phyloP scores from a whole-genome alignment of 1,140 invertebrate species.

The Drosophila erecta region DNA sequence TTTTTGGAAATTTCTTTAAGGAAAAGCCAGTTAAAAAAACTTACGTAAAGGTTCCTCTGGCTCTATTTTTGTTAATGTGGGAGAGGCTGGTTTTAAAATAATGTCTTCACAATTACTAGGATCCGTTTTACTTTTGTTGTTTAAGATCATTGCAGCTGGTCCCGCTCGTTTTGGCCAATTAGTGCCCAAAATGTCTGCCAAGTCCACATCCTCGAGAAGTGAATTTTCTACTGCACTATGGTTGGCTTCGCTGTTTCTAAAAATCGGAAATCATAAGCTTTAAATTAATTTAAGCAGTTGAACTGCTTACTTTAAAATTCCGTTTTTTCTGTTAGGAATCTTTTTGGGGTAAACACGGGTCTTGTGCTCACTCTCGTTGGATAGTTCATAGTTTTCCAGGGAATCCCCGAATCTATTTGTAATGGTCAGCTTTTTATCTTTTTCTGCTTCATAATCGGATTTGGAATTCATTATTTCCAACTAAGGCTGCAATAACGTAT shows the following conservation, averaged over 20 bases:
- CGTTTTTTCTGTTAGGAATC: constrained; percentile 26
- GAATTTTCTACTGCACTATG: constrained; percentile 44
- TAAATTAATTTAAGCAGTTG: neutral
- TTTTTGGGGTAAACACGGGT: constrained; percentile 19
- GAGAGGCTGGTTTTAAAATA: constrained; percentile 9
- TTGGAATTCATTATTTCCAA: constrained; percentile 40
- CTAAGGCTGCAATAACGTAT: neutral
- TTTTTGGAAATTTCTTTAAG: no score
- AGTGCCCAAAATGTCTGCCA: constrained; percentile 82
- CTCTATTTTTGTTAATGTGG: neutral
- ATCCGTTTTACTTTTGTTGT: constrained; percentile 39
- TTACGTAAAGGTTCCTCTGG: constrained; percentile 28
- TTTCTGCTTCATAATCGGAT: constrained; percentile 35
- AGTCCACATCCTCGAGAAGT: constrained; percentile 57
- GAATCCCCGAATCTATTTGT: constrained; percentile 28
- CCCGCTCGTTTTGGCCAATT: constrained; percentile 74
- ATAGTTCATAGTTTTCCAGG: constrained; percentile 30
- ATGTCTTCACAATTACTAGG: neutral
- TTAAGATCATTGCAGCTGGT: constrained; percentile 44
- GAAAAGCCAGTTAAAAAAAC: neutral
- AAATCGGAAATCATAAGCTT: neutral
- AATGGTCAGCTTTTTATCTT: constrained; percentile 40
- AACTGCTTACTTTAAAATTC: constrained; percentile 22
- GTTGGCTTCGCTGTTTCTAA: constrained; percentile 22
- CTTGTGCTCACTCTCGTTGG: constrained; percentile 19